Evolutionary conservation across 2,113 vertebrate species (phyloP).

Genomic region (Nycticorax nycticorax): DNA sequence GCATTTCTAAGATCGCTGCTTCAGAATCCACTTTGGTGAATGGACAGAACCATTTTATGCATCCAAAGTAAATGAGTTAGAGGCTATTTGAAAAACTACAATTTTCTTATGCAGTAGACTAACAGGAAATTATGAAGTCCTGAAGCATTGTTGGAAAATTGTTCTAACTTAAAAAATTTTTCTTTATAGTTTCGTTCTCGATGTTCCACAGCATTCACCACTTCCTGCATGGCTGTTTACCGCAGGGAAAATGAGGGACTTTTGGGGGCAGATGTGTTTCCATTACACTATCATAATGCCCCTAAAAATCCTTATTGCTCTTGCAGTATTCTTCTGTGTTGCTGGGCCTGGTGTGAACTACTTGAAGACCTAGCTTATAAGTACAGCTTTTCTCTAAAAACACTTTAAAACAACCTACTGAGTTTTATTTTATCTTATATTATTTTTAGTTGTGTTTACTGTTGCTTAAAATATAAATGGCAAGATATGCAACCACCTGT

Average conservation of each 20-base stretch:
- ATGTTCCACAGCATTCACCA: conserved; percentile 46
- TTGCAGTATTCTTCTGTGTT: conserved; percentile 85
- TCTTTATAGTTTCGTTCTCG: conserved; percentile 68
- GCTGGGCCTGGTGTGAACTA: conserved; percentile 30
- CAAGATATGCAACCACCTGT: conserved; percentile 25
- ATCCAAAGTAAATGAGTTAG: background rate
- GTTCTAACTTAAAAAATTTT: conserved; percentile 61
- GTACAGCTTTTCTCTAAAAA: conserved; percentile 20
- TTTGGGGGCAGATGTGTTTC: conserved; percentile 95
- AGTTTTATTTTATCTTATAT: background rate
- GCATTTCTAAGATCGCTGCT: background rate
- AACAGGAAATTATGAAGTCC: background rate
- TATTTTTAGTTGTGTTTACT: conserved; percentile 65
- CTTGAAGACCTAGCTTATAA: conserved; percentile 47
- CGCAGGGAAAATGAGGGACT: conserved; percentile 95
- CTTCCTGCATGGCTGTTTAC: conserved; percentile 72
- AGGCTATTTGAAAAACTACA: background rate
- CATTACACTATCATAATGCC: conserved; percentile 90
- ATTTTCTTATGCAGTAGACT: background rate
- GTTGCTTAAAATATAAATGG: conserved; percentile 51
- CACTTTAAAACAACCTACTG: background rate
- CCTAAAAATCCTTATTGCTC: conserved; percentile 97
- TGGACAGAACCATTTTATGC: background rate
- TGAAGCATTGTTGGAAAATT: conserved; percentile 23
- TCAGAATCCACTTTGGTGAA: background rate